Percentiles rank a stretch among this genome's conserved stretches.
These are phyloP conservation scores for Nebria brevicollis DNA, from an alignment of 2,888 invertebrate genomes.

Conservation along the genomic window DNA sequence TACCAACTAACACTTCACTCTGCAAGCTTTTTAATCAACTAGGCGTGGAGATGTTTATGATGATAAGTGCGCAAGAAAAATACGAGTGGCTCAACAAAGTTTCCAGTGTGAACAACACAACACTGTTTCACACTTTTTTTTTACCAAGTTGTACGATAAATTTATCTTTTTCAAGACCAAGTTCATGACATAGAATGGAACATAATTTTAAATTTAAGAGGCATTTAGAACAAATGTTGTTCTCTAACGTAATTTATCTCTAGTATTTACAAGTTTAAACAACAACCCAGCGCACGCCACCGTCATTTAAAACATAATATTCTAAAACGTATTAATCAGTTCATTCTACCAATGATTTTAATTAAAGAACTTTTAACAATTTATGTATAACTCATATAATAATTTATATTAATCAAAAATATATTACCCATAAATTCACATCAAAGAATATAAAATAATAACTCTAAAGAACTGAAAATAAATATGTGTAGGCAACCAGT, in stretches of 20 bases:
- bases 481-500: no score
- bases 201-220: constrained; percentile 1
- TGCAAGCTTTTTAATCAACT: constrained; percentile 31
- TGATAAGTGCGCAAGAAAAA: constrained; percentile 28
- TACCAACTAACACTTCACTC: constrained; percentile 19
- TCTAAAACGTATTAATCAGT: no score
- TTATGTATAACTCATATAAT: no score
- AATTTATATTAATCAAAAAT: no score
- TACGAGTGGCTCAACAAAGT: constrained; percentile 1
- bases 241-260: background rate
- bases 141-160: background rate
- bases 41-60: constrained; percentile 35
- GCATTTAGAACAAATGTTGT: background rate
- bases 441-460: no score
- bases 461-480: no score
- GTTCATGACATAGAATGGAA: background rate
- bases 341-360: no score
- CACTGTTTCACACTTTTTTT: background rate
- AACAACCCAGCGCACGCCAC: background rate
- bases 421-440: no score
- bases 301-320: no score
- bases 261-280: background rate
- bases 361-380: no score
- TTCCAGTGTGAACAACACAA: background rate
- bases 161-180: constrained; percentile 1